Evolutionary conservation across 2,888 invertebrate genomes (phyloP).

Genomic region (Trypoxylon attenuatum): DNA sequence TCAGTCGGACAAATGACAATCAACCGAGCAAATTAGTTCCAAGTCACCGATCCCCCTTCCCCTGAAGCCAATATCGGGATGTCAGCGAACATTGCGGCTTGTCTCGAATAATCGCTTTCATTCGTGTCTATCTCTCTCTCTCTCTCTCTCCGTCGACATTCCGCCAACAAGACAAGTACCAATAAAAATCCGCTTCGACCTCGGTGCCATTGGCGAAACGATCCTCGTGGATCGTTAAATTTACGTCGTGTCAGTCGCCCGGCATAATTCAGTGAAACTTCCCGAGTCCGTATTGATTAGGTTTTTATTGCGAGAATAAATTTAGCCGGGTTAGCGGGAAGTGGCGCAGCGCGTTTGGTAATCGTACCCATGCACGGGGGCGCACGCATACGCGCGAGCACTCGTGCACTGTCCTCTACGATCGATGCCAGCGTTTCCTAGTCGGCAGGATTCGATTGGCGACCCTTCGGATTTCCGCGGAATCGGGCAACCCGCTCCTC

Average conservation of each 20-base stretch:
- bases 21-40: background rate
- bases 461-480: slow-evolving; percentile 13
- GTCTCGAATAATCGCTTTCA: slow-evolving; percentile 1
- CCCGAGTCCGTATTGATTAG: slow-evolving; percentile 33
- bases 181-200: background rate
- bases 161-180: background rate
- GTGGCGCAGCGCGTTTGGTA: too few species aligned
- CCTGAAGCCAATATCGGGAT: background rate
- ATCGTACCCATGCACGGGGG: background rate
- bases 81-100: background rate
- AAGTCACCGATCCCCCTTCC: too few species aligned
- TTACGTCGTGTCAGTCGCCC: slow-evolving; percentile 27
- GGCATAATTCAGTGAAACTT: slow-evolving; percentile 7
- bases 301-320: slow-evolving; percentile 40
- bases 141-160: background rate
- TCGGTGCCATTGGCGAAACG: background rate
- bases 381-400: too few species aligned
- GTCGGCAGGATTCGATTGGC: background rate
- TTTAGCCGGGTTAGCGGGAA: slow-evolving; percentile 11
- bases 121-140: slow-evolving; percentile 4
- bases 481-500: slow-evolving; percentile 22
- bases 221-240: slow-evolving; percentile 23
- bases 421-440: background rate
- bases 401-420: too few species aligned
- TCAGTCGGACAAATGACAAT: background rate